A percentile compares a stretch with the other conserved stretches of the same genome.
These are phyloP conservation scores for Diogma glabrata DNA, from an alignment of 2,888 invertebrate species.

Conservation along the genomic window DNA sequence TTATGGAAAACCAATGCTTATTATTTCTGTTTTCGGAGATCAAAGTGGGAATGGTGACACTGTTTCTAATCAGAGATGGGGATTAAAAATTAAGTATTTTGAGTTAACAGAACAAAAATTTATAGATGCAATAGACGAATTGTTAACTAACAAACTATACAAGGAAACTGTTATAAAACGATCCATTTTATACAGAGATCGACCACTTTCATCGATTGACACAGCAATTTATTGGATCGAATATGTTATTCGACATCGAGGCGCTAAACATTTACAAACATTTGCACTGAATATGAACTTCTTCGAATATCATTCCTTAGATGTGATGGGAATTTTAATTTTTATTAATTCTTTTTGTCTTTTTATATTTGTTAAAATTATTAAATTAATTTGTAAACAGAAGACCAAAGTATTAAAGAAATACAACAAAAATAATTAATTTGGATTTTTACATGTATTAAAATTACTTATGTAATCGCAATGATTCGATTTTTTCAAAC, in stretches of 20 bases:
- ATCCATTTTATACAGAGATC: not conserved
- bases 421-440: not conserved
- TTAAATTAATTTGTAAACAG: not conserved
- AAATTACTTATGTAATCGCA: too few species aligned
- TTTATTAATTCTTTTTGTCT: not conserved
- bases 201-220: not conserved
- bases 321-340: not conserved
- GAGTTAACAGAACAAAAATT: not conserved
- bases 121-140: not conserved
- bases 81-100: not conserved
- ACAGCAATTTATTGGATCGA: not conserved
- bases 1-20: not conserved
- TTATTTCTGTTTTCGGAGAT: constrained; percentile 1
- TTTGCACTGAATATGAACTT: not conserved
- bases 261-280: not conserved
- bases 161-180: not conserved
- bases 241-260: constrained; percentile 1
- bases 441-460: too few species aligned
- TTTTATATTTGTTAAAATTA: not conserved
- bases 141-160: not conserved
- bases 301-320: not conserved
- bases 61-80: not conserved
- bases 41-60: constrained; percentile 1
- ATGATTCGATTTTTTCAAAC: too few species aligned
- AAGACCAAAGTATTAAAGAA: too few species aligned